Base-by-base conservation (phyloP, 2,888 invertebrate species). In the Sisyra terminalis region DNA sequence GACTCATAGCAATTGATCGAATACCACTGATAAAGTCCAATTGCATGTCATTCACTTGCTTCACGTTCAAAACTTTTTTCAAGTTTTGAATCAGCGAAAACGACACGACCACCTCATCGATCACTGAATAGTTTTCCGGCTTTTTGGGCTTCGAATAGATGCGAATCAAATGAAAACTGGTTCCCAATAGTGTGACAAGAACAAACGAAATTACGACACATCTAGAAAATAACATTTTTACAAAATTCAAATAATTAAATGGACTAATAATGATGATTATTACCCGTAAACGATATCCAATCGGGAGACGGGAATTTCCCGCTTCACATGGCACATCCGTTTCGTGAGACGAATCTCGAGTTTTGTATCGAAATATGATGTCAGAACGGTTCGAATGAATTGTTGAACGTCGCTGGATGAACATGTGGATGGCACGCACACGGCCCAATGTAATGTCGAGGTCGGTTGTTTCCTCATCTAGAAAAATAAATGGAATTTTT, bases 1-100 rank as follows among this genome's bases (percentile, higher is more conserved):
- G 66, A 1, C 70, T 48, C 81, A 82, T 82, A 0, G 78, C 70
- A 39, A 79, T 52, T 10, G 75, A 69, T 53, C 77, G 79, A 31
- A 82, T 60, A 4, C 62, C 62, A 45, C 51, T 56, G 24, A 64
- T 63, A 50, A 76, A 75, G 48, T 78, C 74, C 42, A 82, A 58
- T 17, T 77, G 74, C 8, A 74, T 54, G 29, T 69, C 67, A 50
- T 66, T 66, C 39, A 73, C 71, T 42, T 69, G 66, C 46, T 70
- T 71, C 0, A 70, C 67, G 0, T 67, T 65, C 17, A 73, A 58
- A 15, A 78, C 66, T 56, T 76, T 76, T 52, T 65, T 67, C 36
- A 70, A 54, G 48, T 74, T 78, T 49, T 67, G 66, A 44, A 73
- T 65, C 2, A 73, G 45, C 0, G 78, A 78, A 57, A 78, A 78